Evolutionary conservation across 2,888 invertebrate genomes (phyloP), one percentile per base, ranked within the genome.

Genomic region (Caenorhabditis becei): DNA sequence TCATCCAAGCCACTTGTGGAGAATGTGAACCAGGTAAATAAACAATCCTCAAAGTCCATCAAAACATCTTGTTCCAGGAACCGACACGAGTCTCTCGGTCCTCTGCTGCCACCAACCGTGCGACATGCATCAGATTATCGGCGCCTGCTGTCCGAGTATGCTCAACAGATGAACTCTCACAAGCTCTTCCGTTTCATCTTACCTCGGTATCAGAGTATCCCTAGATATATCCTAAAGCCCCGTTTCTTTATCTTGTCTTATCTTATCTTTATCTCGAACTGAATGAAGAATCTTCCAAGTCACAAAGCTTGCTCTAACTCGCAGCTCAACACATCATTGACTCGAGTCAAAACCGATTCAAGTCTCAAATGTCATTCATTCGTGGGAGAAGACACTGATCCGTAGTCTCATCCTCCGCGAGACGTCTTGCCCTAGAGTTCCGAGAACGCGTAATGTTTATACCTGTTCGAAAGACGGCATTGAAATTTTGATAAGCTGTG

Each of bases 1-100:
- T 74, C 59, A 51, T 74, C 20, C 54, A 49, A 18, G 74, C 74
- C 8, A 66, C 74, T 37, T 74, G 74, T 41, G 74, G 74, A 41
- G 51, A 59, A n/a, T 74, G 74, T 53, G 51, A 65, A 23, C 58
- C 74, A 66, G 74, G 74, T 74, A 20, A 18, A 7, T 32, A 32
- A 32, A 10, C 32, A 32, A 7, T 32, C 32, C 32, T 10, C 1
- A 47, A n/a, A 1, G 28, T 18, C n/a, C 16, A 0, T 44, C 24
- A 1, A 24, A 49, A 35, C 18, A 37, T 49, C 32, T 7, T 32
- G 32, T 72, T 72, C 4, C 63, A 72, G 72, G 63, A 63, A 7
- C n/a, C 49, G 26, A 49, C n/a, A 44, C 20, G 7, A 49, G 49
- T 23, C 47, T 74, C n/a, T 66, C 74, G 3, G 2, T 37, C 24